Evolutionary conservation across 2,888 invertebrate genomes (phyloP), one percentile per base, ranked within the genome.

Genomic region (Tipula lateralis): DNA sequence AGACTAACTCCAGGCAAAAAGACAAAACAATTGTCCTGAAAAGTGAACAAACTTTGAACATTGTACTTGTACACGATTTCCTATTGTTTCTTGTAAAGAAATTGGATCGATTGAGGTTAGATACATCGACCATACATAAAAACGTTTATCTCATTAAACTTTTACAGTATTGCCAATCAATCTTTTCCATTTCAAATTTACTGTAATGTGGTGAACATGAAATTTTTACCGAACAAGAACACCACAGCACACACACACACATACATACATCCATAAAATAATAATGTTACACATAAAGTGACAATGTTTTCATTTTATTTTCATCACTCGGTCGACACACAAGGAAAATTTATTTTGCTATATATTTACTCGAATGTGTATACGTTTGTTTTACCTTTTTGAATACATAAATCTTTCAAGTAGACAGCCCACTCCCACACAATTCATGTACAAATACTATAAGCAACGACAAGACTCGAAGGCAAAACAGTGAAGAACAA

Each of bases 281-380:
- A 66, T 66, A 66, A 66, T 66, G 66, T 66, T 24, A 66, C 24
- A 24, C 66, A 66, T 24, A 24, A 66, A 66, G 24, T 66, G 66
- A 66, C 66, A 66, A 66, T 66, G 66, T 66, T 66, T 24, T 66
- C 24, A 66, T 66, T 66, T 66, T 66, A 66, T 66, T 66, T 66
- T 66, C 66, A 66, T 66, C 66, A 66, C 66, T 66, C 24, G 66
- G 66, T 24, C 66, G 66, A 24, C 66, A 66, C 66, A 66, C 66
- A 66, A 66, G 24, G 24, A 66, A 66, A 66, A 2, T 66, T 66
- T 66, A 7, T 39, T 44, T n/a, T 44, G 32, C 32, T 32, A 32
- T 9, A 7, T 44, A 44, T 16, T 66, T 24, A n/a, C n/a, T n/a
- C n/a, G n/a, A n/a, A n/a, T n/a, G n/a, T n/a, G n/a, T n/a, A n/a